phyloP scores from a whole-genome alignment of 2,888 invertebrate species.

The Catocala nupta region DNA sequence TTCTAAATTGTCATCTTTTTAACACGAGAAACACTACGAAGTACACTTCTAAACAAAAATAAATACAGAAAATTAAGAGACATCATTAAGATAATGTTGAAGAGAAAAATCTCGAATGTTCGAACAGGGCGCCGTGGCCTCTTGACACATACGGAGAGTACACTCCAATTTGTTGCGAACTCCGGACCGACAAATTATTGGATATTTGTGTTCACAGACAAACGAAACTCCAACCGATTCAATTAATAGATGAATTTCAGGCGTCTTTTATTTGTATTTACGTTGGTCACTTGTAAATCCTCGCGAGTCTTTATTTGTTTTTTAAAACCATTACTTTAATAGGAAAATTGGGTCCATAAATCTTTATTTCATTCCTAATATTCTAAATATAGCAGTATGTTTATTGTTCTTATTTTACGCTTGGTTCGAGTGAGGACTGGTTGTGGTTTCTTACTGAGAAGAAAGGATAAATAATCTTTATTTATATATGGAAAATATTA shows the following conservation, averaged over 20 bases:
- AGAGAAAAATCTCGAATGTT: conserved; percentile 47
- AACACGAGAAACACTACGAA: not conserved
- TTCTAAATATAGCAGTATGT: too few species aligned
- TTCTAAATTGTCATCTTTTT: not conserved
- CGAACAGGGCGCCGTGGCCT: conserved; percentile 45
- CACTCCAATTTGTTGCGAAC: conserved; percentile 62
- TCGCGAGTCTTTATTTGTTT: too few species aligned
- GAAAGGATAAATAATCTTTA: too few species aligned
- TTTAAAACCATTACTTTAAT: too few species aligned
- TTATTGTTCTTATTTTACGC: too few species aligned
- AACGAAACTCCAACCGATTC: conserved; percentile 17
- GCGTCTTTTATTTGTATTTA: conserved; percentile 1
- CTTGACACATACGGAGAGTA: conserved; percentile 58
- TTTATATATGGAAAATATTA: too few species aligned
- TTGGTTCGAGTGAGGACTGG: too few species aligned
- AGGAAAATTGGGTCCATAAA: too few species aligned
- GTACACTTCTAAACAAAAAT: conserved; percentile 12
- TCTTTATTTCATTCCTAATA: too few species aligned
- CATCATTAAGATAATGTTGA: conserved; percentile 52
- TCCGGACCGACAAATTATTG: conserved; percentile 41
- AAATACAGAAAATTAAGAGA: conserved; percentile 38
- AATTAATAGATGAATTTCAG: conserved; percentile 4
- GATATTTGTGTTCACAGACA: conserved; percentile 32
- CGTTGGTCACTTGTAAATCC: conserved; percentile 2
- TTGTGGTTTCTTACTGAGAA: too few species aligned